Evolutionary conservation across 2,113 vertebrate species (phyloP), one percentile per base, ranked within the genome.

Genomic region (Eretmochelys imbricata): DNA sequence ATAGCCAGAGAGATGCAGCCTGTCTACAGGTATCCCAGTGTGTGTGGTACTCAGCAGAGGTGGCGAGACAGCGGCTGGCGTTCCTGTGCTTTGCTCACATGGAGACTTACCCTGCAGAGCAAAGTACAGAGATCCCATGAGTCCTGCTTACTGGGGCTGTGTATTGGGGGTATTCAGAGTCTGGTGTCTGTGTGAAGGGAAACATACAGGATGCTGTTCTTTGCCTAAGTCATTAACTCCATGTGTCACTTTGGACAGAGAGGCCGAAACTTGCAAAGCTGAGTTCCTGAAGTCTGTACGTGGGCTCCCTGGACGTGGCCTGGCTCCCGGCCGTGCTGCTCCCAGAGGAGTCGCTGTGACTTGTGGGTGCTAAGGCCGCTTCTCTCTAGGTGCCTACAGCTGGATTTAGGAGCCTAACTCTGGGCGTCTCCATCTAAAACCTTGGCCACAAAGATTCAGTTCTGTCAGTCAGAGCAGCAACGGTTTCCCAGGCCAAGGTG

Each of bases 1-100:
- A 99, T 99, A 82, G 97, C 98, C 65, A 98, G 98, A 84, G 99
- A 99, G 97, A 99, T 99, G 99, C 99, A 99, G 94, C 99, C 99
- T 0, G 99, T 99, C 20, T 99, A 99, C 98, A 99, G 99, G 99
- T 99, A 98, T 1, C 93, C 49, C 19, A 1, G 10, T 22, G 8
- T 7, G 1, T 2, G 1, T 57, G 31, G 27, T 46, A 85, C 27
- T 31, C 46, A 48, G 83, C 35, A 78, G 25, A 8, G 75, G n/a
- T 16, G 78, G 17, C 3, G 48, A 80, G 76, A 72, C 51, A 88
- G 84, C 0, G 0, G 38, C 8, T 3, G 10, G 57, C 31, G 80
- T 42, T 4, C 2, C 0, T 50, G 7, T 78, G 35, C 91, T 85
- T 27, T 78, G 38, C 87, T 87, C 49, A 27, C 10, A 9, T 84